Base-by-base conservation (phyloP, 2,113 vertebrate genomes). In the Solea solea region DNA sequence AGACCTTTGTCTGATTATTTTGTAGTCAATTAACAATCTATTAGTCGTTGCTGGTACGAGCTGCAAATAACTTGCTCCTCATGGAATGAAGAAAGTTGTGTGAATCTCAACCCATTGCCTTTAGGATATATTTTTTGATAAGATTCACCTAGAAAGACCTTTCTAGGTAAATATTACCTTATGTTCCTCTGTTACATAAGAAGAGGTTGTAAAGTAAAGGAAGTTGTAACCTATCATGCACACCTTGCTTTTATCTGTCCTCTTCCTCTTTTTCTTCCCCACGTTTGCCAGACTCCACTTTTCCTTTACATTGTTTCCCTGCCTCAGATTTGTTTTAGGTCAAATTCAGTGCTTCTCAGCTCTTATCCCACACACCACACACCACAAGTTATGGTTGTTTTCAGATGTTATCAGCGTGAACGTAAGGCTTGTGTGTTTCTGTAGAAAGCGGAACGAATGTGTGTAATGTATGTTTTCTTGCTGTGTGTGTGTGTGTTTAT, bases 341-440 rank as follows among this genome's bases (percentile, higher is more conserved):
- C 76, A 69, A 56, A 86, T 57, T 68, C 81, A 56, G 34, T 7
- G 4, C 80, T 73, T 70, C 78, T 82, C 74, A 76, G 69, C 67
- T 51, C 74, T 84, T 72, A 78, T 76, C 69, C 81, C 55, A 61
- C 67, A 82, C 81, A 76, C 44, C 76, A 74, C 81, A 74, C 81
- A 79, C 86, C 80, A 72, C 84, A 81, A 83, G 74, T 69, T 82
- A 76, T 73, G 80, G 80, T 59, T 84, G 79, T 81, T 88, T 81
- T 79, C 77, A 86, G 70, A 80, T 77, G 72, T 82, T 85, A 86
- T 86, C 79, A 82, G 65, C 58, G 58, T 56, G 69, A 72, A 79
- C 69, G 80, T 83, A 74, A 41, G 56, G 58, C 64, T 52, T 8
- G 13, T 63, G 78, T 72, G 70, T 81, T 64, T 78, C 80, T 69